Evolutionary conservation across 2,888 invertebrate genomes (phyloP), one percentile per base, ranked within the genome.

Genomic region (Lypha dubia): DNA sequence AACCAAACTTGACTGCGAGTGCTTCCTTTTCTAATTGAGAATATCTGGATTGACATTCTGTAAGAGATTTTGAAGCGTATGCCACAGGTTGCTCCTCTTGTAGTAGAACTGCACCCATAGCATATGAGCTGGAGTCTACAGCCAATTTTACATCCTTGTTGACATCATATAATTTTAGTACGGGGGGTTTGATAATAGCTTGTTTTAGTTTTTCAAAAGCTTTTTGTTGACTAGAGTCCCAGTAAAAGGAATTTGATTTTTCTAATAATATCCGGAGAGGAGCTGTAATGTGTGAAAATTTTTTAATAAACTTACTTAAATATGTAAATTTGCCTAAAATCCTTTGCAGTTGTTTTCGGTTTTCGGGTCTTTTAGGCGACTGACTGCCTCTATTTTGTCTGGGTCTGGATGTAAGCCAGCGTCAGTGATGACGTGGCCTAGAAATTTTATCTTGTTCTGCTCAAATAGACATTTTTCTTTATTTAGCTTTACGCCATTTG

Each of bases 371-470:
- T 44, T 86, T 76, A 38, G 44, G 17, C 58, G 49, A 2, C 49
- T 65, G 24, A 83, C 83, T 15, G 86, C 86, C n/a, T 86, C 74
- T 15, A 87, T 73, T 75, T 87, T 86, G 17, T 75, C 67, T n/a
- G 56, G 49, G 24, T 86, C 81, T 3, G 67, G 60, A 63, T 46
- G 49, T 17, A 60, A 60, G n/a, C 65, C 56, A 15, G 65, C 17
- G 53, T 79, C n/a, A n/a, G n/a, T n/a, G n/a, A n/a, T n/a, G n/a
- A n/a, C n/a, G n/a, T n/a, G n/a, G n/a, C n/a, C n/a, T n/a, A n/a
- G n/a, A n/a, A n/a, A n/a, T n/a, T n/a, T n/a, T n/a, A n/a, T n/a
- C n/a, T n/a, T n/a, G n/a, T n/a, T n/a, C n/a, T n/a, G n/a, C n/a
- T n/a, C n/a, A n/a, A n/a, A n/a, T n/a, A n/a, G n/a, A n/a, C n/a